These are phyloP conservation scores for Gasterosteus nipponicus DNA, from an alignment of 2,113 vertebrate genomes.

Conservation along the genomic window DNA sequence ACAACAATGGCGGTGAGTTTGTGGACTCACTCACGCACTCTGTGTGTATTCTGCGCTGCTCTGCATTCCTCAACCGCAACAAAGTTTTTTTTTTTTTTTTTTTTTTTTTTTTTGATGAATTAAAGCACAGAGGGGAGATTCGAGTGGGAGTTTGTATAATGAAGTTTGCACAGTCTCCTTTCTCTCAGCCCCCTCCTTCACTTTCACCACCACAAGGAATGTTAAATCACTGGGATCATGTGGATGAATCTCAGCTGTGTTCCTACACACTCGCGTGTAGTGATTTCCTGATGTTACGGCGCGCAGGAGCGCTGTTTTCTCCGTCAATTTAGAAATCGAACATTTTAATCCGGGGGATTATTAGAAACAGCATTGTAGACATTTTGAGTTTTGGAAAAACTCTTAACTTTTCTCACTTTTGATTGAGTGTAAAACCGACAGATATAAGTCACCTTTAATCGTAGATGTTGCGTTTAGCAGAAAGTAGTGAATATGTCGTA, in stretches of 20 bases:
- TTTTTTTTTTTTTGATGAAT: slow-evolving; percentile 18
- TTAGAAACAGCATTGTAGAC: slow-evolving; percentile 7
- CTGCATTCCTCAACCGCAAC: slow-evolving; percentile 11
- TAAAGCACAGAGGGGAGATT: background rate
- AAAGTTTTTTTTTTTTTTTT: slow-evolving; percentile 26
- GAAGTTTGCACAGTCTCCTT: slow-evolving; percentile 31
- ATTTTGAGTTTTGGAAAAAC: background rate
- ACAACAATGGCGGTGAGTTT: slow-evolving; percentile 75
- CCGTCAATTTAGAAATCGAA: background rate
- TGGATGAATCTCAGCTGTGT: slow-evolving; percentile 66
- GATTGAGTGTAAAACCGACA: background rate
- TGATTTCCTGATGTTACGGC: slow-evolving; percentile 14
- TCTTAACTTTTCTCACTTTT: background rate
- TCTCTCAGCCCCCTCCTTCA: slow-evolving; percentile 41
- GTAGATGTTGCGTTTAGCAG: background rate
- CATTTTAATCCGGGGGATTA: slow-evolving; percentile 1
- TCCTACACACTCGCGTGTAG: slow-evolving; percentile 44
- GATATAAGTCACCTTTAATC: background rate
- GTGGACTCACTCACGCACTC: slow-evolving; percentile 31
- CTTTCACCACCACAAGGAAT: slow-evolving; percentile 67
- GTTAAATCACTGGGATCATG: slow-evolving; percentile 64
- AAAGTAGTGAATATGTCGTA: background rate
- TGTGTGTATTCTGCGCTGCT: background rate
- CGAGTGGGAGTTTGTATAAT: slow-evolving; percentile 42
- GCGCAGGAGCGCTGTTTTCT: background rate